Evolutionary conservation across 2,888 invertebrate species (phyloP).

Genomic region (Uloborus plumipes): DNA sequence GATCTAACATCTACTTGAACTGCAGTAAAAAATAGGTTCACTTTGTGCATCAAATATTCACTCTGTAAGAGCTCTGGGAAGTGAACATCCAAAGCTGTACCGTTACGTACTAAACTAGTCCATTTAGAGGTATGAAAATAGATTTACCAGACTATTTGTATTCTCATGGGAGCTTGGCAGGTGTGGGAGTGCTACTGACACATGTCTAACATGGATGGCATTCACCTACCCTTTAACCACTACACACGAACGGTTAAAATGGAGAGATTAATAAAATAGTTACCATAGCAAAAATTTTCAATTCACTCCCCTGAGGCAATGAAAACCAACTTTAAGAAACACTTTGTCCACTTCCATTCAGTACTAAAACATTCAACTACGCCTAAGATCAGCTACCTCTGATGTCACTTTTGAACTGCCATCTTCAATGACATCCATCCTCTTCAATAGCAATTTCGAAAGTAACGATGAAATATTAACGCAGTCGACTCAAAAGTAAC

Average conservation of each 20-base stretch:
- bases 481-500: too few relatives aligned
- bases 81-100: constrained; percentile 63
- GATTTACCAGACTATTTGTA: constrained; percentile 61
- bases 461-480: too few relatives aligned
- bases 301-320: constrained; percentile 49
- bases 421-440: too few relatives aligned
- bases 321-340: too few relatives aligned
- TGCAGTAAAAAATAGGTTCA: constrained; percentile 63
- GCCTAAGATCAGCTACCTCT: too few relatives aligned
- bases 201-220: constrained; percentile 61
- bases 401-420: too few relatives aligned
- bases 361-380: too few relatives aligned
- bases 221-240: constrained; percentile 59
- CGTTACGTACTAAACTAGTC: constrained; percentile 57
- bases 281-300: constrained; percentile 59
- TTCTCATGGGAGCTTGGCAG: constrained; percentile 63
- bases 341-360: too few relatives aligned
- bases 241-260: constrained; percentile 35
- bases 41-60: constrained; percentile 57
- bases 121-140: constrained; percentile 65
- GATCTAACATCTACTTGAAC: constrained; percentile 46
- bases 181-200: constrained; percentile 63
- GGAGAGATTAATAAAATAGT: constrained; percentile 61
- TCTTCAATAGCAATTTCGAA: too few relatives aligned
- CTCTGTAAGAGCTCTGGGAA: constrained; percentile 42